A percentile compares a stretch with the other conserved stretches of the same genome.
Evolutionary conservation across 2,113 vertebrate genomes (phyloP).

Genomic region (Lophius piscatorius): DNA sequence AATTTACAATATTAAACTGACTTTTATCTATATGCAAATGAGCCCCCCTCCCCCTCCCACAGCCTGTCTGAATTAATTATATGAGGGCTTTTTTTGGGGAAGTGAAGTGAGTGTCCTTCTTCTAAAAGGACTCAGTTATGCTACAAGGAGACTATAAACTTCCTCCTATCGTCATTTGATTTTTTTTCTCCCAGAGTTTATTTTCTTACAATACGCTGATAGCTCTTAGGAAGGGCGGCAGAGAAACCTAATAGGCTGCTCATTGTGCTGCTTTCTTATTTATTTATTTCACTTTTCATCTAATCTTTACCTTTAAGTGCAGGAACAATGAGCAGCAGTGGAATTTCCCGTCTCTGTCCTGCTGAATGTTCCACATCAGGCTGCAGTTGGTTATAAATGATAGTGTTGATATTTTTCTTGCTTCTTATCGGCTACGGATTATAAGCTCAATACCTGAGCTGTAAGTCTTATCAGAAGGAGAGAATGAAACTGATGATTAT

Average conservation of each 20-base stretch:
- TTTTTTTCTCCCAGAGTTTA: slow-evolving; percentile 40
- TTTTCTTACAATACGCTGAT: slow-evolving; percentile 67
- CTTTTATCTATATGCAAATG: slow-evolving; percentile 81
- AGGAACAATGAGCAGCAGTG: slow-evolving; percentile 34
- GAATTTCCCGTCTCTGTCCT: too few species aligned
- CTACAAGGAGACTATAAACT: slow-evolving; percentile 59
- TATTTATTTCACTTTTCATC: slow-evolving; percentile 28
- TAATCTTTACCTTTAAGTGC: slow-evolving; percentile 18
- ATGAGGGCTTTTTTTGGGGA: slow-evolving; percentile 52
- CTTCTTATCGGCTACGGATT: slow-evolving; percentile 39
- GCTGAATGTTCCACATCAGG: slow-evolving; percentile 47
- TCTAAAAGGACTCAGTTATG: slow-evolving; percentile 60
- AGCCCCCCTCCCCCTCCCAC: slow-evolving; percentile 36
- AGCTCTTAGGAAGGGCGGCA: slow-evolving; percentile 39
- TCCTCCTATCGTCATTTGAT: slow-evolving; percentile 6
- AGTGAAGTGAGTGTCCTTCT: slow-evolving; percentile 29
- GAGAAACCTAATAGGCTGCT: slow-evolving; percentile 37
- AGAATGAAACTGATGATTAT: neutral
- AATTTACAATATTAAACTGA: slow-evolving; percentile 79
- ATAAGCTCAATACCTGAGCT: slow-evolving; percentile 24
- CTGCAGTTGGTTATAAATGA: slow-evolving; percentile 62
- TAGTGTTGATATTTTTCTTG: slow-evolving; percentile 44
- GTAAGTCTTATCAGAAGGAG: slow-evolving; percentile 29
- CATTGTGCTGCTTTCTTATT: slow-evolving; percentile 49
- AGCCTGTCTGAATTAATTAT: slow-evolving; percentile 69